Percentiles rank a stretch among this genome's conserved stretches.
phyloP scores from a whole-genome alignment of 2,113 vertebrate genomes.

The Cheilinus undulatus region DNA sequence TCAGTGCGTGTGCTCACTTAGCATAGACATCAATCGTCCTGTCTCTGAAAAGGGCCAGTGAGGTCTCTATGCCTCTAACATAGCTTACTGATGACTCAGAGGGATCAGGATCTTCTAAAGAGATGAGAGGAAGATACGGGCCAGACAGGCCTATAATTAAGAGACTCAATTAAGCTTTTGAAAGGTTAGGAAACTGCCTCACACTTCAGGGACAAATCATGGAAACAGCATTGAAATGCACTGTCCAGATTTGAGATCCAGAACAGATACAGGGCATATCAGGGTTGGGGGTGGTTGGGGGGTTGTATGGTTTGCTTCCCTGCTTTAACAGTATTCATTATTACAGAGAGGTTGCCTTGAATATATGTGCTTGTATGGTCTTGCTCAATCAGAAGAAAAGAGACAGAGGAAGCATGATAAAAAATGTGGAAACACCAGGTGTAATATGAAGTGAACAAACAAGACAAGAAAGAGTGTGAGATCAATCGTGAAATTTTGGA shows the following conservation, averaged over 20 bases:
- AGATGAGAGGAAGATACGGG: conserved; percentile 78
- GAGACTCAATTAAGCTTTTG: conserved; percentile 84
- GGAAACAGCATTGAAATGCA: conserved; percentile 34
- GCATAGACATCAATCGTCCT: conserved; percentile 67
- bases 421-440: conserved; percentile 19
- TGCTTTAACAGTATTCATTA: conserved; percentile 46
- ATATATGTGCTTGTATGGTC: conserved; percentile 71
- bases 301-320: neutral
- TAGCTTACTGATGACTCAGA: conserved; percentile 80
- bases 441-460: conserved; percentile 19
- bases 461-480: conserved; percentile 6
- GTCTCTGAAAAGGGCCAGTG: conserved; percentile 69
- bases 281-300: no score
- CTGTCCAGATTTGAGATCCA: conserved; percentile 42
- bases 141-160: conserved; percentile 85
- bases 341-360: conserved; percentile 38
- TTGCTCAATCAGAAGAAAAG: conserved; percentile 61
- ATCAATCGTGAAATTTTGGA: conserved; percentile 21
- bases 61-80: conserved; percentile 71
- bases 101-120: conserved; percentile 81
- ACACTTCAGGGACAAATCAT: conserved; percentile 48
- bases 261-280: neutral
- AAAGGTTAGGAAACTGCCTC: conserved; percentile 74
- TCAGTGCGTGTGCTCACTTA: conserved; percentile 44
- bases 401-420: conserved; percentile 29